Base-by-base conservation (phyloP, 2,113 vertebrate species). In the Heterocephalus glaber region DNA sequence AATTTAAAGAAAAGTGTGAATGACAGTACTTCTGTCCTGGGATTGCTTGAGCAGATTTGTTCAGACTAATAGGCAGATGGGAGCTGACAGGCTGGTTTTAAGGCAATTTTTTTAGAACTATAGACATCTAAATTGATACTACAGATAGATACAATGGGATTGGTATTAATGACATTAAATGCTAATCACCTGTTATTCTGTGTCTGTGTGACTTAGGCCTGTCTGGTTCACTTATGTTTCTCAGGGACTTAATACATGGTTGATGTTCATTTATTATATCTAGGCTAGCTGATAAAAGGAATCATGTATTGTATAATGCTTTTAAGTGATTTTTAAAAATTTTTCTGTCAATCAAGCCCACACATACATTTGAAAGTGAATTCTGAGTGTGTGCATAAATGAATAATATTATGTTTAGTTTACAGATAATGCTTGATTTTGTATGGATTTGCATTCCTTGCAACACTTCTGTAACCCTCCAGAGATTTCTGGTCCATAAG, bases 281-380 rank as follows among this genome's bases (percentile, higher is more conserved):
- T 92, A 9, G 72, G 70, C 30, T 92, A 88, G 82, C n/a, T 65
- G 9, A 86, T 84, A 38, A 76, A 89, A 96, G 81, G 49, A 95
- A 92, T 65, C 54, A 60, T 83, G 49, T 81, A 4, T 52, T 84
- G 33, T 35, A 20, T 58, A 74, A 70, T 33, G 38, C n/a, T 68
- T 94, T 88, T 49, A 79, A 94, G 52, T 47, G n/a, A 30, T 66
- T 81, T 61, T 68, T 63, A 14, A 74, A 20, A 68, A 84, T 35
- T 92, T 92, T 41, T 90, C 49, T 92, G 63, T 84, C 47, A 94
- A 22, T 97, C 58, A 94, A 80, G 44, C 33, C 26, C 77, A 96
- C 7, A 10, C 44, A 85, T 68, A 81, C 3, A 54, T 92, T 86
- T 81, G 58, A 90, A 93, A 93, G 80, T 82, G 70, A 96, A 87